Conservation (phyloP, 2,797 vertebrate species). For the Melanotaenia pygmaea region DNA sequence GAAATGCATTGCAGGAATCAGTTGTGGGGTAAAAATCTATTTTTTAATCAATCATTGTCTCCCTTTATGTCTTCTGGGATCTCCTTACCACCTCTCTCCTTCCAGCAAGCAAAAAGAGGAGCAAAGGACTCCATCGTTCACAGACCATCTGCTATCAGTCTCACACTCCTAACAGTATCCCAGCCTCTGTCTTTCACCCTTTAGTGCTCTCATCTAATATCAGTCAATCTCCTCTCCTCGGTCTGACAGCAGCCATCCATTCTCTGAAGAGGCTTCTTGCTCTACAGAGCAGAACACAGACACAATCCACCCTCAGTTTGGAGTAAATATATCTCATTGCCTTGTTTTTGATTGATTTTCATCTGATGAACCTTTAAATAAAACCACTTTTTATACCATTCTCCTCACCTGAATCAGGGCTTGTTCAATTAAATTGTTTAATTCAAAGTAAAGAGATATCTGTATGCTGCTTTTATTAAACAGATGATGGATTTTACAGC, state of each 20-base stretch:
- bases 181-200: conserved; percentile 40
- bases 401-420: neutral
- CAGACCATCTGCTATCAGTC: conserved; percentile 50
- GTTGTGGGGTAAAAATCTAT: conserved; percentile 27
- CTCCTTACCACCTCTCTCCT: conserved; percentile 18
- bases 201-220: conserved; percentile 37
- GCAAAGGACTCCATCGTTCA: conserved; percentile 34
- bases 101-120: conserved; percentile 21
- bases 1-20: neutral
- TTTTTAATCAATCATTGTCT: conserved; percentile 43
- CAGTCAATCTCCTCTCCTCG: conserved; percentile 40
- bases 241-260: conserved; percentile 61
- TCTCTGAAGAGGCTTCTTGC: conserved; percentile 37
- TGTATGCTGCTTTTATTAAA: conserved; percentile 16
- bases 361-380: conserved; percentile 13
- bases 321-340: conserved; percentile 23
- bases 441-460: conserved; percentile 23
- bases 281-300: conserved; percentile 6
- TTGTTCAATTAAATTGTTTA: conserved; percentile 25
- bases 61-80: conserved; percentile 31
- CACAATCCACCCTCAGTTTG: neutral
- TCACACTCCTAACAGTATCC: conserved; percentile 35
- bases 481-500: neutral
- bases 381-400: conserved; percentile 2
- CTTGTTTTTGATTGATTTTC: conserved; percentile 12